A percentile compares a stretch with the other conserved stretches of the same genome.
Conservation (phyloP, 2,888 invertebrate genomes). For the Mechanitis messenoides region DNA sequence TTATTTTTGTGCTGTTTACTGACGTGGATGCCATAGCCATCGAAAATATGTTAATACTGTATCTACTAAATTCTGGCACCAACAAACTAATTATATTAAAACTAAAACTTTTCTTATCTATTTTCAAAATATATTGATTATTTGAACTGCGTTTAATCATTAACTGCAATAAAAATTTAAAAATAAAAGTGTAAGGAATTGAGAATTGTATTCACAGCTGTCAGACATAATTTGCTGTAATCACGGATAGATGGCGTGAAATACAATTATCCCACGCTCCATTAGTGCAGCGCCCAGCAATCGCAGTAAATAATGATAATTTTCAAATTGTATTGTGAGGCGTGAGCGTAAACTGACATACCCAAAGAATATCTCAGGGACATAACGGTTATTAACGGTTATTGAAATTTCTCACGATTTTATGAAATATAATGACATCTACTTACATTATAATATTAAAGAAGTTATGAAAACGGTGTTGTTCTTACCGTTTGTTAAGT, state of each 20-base stretch:
- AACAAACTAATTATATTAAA: no score
- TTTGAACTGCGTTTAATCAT: no score
- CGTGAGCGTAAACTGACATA: slow-evolving; percentile 31
- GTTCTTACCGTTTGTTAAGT: no score
- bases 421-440: slow-evolving; percentile 16
- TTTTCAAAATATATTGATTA: no score
- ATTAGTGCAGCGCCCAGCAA: slow-evolving; percentile 15
- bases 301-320: slow-evolving; percentile 30
- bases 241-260: slow-evolving; percentile 27
- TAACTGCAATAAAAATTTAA: not conserved
- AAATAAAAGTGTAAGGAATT: not conserved
- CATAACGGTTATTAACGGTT: slow-evolving; percentile 26
- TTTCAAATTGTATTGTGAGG: slow-evolving; percentile 31
- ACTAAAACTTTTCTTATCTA: no score
- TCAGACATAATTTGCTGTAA: slow-evolving; percentile 14
- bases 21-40: no score
- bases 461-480: no score
- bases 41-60: no score
- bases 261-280: slow-evolving; percentile 25
- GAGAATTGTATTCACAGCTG: not conserved
- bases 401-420: slow-evolving; percentile 37
- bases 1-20: no score
- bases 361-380: slow-evolving; percentile 25
- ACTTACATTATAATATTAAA: slow-evolving; percentile 2
- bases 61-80: no score